These are phyloP conservation scores for Matsumyia berberina DNA, from an alignment of 2,888 invertebrate genomes.

Conservation along the genomic window DNA sequence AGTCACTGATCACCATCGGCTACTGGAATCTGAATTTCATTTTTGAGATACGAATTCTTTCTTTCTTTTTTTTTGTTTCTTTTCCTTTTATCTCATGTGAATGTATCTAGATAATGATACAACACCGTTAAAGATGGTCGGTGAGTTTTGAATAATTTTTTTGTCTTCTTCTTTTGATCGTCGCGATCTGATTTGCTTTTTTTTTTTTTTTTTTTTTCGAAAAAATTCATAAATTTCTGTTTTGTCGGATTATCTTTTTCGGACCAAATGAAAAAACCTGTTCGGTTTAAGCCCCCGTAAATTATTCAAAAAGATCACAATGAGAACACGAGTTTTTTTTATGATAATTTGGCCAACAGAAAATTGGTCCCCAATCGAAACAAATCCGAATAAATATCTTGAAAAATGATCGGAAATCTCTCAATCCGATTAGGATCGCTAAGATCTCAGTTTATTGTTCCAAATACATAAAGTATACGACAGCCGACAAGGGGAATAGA, in stretches of 20 bases:
- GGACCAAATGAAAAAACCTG: slow-evolving; percentile 27
- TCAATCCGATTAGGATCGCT: slow-evolving; percentile 61
- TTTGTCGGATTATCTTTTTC: slow-evolving; percentile 32
- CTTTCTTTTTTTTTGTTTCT: slow-evolving; percentile 27
- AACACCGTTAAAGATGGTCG: slow-evolving; percentile 48
- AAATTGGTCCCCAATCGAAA: slow-evolving; percentile 16
- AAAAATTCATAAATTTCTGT: neutral
- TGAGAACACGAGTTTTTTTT: slow-evolving; percentile 41
- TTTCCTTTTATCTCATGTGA: slow-evolving; percentile 8
- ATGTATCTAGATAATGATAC: slow-evolving; percentile 50
- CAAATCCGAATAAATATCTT: slow-evolving; percentile 49
- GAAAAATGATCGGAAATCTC: slow-evolving; percentile 55
- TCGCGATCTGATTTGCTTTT: slow-evolving; percentile 56
- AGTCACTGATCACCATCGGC: slow-evolving; percentile 69
- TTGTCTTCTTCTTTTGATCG: slow-evolving; percentile 27
- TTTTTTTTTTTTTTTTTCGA: slow-evolving; percentile 13
- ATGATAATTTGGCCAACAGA: slow-evolving; percentile 57
- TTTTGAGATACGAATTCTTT: too few species aligned
- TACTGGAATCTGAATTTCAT: slow-evolving; percentile 70
- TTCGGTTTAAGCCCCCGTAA: slow-evolving; percentile 37
- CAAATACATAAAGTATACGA: slow-evolving; percentile 6
- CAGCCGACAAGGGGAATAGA: neutral
- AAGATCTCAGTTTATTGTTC: slow-evolving; percentile 49
- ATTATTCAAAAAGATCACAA: slow-evolving; percentile 53
- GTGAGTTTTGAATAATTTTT: slow-evolving; percentile 10